Evolutionary conservation across 2,113 vertebrate genomes (phyloP), one percentile per base, ranked within the genome.

Genomic region (Phylloscopus trochilus): DNA sequence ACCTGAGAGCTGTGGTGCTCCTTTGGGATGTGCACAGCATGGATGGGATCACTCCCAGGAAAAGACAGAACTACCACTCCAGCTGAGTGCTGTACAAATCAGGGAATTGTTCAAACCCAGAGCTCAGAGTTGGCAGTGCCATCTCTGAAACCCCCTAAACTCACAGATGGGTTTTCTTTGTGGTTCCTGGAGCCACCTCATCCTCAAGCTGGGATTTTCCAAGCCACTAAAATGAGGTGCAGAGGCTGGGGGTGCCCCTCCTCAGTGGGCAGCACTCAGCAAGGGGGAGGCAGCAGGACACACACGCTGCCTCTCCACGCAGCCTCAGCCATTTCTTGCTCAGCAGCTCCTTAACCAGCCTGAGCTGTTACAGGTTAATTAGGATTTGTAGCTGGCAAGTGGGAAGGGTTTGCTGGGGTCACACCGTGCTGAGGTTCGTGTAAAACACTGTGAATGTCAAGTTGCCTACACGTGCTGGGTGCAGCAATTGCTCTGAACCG

Each of bases 231-330:
- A 84, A 44, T 6, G 19, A 22, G 46, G 11, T 21, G 47, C 26
- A 35, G 47, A 35, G 47, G 11, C 28, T 64, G 70, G 56, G 44
- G 79, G 31, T 0, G 8, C 37, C 3, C 0, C 16, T 83, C 18
- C 73, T 39, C 0, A 0, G 19, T 9, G 56, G 66, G 56, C 58
- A 74, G 51, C 55, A 11, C 70, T 33, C 63, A 60, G 74, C 21
- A 15, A 27, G 49, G 37, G 35, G 24, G 23, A 70, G 39, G 70
- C 66, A 43, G 83, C 8, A 20, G 66, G 60, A 30, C 0, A 4
- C 0, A 4, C 4, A 11, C 0, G 0, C 11, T 1, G 3, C 15
- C 10, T 72, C 43, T 72, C 11, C 37, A 1, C 0, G 0, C 21
- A 81, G 39, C 17, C 66, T 31, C 28, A 47, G 19, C 52, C 15